Evolutionary conservation across 37 sponge, comb jelly and placozoan genomes (phyloP), one percentile per base, ranked within the genome.

Genomic region (Diacarnus erythraeanus): DNA sequence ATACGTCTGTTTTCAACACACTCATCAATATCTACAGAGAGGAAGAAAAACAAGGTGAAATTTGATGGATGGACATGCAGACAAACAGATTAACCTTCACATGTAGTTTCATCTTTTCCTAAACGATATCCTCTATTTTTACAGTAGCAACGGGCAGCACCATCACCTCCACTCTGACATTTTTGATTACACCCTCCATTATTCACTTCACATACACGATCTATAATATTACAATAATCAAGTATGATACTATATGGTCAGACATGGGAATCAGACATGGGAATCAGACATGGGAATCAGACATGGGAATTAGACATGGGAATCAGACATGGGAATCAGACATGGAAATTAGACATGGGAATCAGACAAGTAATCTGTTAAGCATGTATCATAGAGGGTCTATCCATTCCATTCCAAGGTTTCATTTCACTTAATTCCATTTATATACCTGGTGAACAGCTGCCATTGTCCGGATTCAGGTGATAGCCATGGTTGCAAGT

Each of bases 371-470:
- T n/a, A n/a, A n/a, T n/a, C n/a, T n/a, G n/a, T n/a, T n/a, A n/a
- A n/a, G n/a, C n/a, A n/a, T n/a, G n/a, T n/a, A n/a, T n/a, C n/a
- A n/a, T n/a, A n/a, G n/a, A n/a, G n/a, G n/a, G n/a, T n/a, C n/a
- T n/a, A n/a, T n/a, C n/a, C n/a, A n/a, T n/a, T n/a, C n/a, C n/a
- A n/a, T n/a, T n/a, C n/a, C n/a, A n/a, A n/a, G n/a, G n/a, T n/a
- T n/a, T n/a, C n/a, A n/a, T n/a, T n/a, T n/a, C n/a, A n/a, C n/a
- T n/a, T n/a, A n/a, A n/a, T n/a, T n/a, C n/a, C n/a, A n/a, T n/a
- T n/a, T n/a, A n/a, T n/a, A n/a, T 12, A 85, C 86, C 86, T 42
- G 65, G 61, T 29, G 41, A 37, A 59, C 87, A 86, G 26, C 57
- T 80, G 33, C 27, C 38, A 26, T 67, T 57, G 61, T 85, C 72